Conservation (phyloP, 2,113 vertebrate genomes). For the Daubentonia madagascariensis region DNA sequence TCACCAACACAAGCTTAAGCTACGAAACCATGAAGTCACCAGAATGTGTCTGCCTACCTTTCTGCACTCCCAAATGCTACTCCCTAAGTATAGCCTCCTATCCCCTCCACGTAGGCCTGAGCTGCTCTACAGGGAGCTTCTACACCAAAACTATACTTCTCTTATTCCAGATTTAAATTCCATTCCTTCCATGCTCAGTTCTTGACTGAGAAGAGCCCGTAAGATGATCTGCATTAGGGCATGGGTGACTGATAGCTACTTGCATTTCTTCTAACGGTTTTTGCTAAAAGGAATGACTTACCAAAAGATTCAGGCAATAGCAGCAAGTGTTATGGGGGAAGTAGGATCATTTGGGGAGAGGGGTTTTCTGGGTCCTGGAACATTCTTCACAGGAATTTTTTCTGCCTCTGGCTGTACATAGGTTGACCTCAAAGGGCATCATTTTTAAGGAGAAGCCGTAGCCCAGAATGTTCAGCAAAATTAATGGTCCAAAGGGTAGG, state of each 20-base stretch:
- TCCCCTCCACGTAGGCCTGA: not conserved
- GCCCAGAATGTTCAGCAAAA: not conserved
- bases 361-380: not conserved
- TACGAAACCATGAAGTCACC: not conserved
- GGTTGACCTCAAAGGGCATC: not conserved
- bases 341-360: not conserved
- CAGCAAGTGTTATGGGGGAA: not conserved
- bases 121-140: not conserved
- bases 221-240: not conserved
- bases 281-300: slow-evolving; percentile 23
- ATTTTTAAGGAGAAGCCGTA: not conserved
- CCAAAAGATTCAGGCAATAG: not conserved
- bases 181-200: not conserved
- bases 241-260: not conserved
- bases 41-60: not conserved
- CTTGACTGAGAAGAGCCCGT: not conserved
- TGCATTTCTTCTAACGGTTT: not conserved
- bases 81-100: not conserved
- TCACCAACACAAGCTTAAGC: not conserved
- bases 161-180: not conserved
- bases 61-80: not conserved
- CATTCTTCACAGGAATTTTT: not conserved
- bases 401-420: not conserved
- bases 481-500: not conserved
- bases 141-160: not conserved